A percentile compares a stretch with the other conserved stretches of the same genome.
Conservation (phyloP, 1,140 invertebrate genomes). For the Lordiphosa collinella region DNA sequence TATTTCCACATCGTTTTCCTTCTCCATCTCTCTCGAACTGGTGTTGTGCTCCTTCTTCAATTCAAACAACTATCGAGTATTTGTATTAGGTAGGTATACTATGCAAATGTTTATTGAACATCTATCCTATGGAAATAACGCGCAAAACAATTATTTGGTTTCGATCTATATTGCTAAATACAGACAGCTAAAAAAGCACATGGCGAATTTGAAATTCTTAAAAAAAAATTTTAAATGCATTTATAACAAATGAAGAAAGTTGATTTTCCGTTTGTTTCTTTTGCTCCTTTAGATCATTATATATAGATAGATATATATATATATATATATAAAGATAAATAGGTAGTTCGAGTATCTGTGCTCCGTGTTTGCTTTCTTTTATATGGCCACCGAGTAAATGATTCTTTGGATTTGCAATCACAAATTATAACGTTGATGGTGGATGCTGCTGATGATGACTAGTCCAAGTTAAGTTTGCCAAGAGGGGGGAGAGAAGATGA, state of each 20-base stretch:
- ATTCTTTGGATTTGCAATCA: conserved; percentile 8
- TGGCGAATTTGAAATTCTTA: conserved; percentile 58
- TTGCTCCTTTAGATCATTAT: conserved; percentile 12
- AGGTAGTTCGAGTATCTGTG: background rate
- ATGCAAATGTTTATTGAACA: conserved; percentile 36
- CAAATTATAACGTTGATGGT: background rate
- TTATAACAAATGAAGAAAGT: conserved; percentile 53
- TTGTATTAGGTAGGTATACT: background rate
- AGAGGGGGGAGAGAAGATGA: conserved; percentile 10
- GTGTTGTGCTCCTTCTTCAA: too few relatives aligned
- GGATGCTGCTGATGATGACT: conserved; percentile 1
- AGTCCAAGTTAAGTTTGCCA: background rate
- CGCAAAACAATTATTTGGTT: conserved; percentile 40
- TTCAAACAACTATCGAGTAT: too few relatives aligned
- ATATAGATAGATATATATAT: conserved; percentile 3
- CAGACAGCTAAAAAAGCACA: conserved; percentile 65
- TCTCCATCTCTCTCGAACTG: too few relatives aligned
- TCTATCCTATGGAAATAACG: conserved; percentile 42
- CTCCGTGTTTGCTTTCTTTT: conserved; percentile 6
- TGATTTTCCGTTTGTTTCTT: too few relatives aligned
- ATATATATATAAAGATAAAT: conserved; percentile 11
- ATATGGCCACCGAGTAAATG: conserved; percentile 28
- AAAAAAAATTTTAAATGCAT: conserved; percentile 64
- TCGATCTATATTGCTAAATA: conserved; percentile 52
- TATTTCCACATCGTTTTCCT: too few relatives aligned